These are phyloP conservation scores for Shargacucullia verbasci DNA, from an alignment of 2,888 invertebrate species.

Conservation along the genomic window DNA sequence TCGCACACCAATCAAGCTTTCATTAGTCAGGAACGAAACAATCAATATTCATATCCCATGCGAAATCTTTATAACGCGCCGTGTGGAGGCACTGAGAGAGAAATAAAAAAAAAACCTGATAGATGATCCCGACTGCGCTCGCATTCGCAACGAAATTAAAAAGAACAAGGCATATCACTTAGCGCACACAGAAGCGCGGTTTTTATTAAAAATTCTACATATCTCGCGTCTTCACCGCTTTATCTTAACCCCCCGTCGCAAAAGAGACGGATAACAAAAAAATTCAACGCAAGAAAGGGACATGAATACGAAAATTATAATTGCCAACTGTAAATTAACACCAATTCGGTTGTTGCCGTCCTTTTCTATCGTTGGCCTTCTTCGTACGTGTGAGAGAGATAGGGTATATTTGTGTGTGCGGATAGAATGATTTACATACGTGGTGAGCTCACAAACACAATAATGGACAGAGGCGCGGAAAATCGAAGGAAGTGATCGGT, in stretches of 20 bases:
- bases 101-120: conserved; percentile 76
- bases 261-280: conserved; percentile 81
- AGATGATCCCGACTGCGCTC: conserved; percentile 81
- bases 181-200: conserved; percentile 87
- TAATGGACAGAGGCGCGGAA: conserved; percentile 82
- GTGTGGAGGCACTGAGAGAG: conserved; percentile 56
- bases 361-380: conserved; percentile 56
- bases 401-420: conserved; percentile 74
- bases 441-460: conserved; percentile 83
- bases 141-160: conserved; percentile 87
- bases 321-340: conserved; percentile 89
- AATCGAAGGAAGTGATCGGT: conserved; percentile 85
- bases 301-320: conserved; percentile 86
- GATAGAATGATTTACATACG: conserved; percentile 83
- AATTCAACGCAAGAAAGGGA: conserved; percentile 82
- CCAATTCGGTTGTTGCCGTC: conserved; percentile 79
- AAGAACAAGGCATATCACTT: conserved; percentile 89
- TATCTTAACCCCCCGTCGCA: conserved; percentile 78
- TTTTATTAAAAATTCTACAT: conserved; percentile 89
- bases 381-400: conserved; percentile 66
- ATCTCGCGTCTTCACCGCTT: conserved; percentile 85
- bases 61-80: conserved; percentile 82
- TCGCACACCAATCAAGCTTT: conserved; percentile 85
- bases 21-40: conserved; percentile 82
- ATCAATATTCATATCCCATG: conserved; percentile 89